A percentile compares a stretch with the other conserved stretches of the same genome.
phyloP scores from a whole-genome alignment of 2,888 invertebrate genomes.

The Yponomeuta evonymella region DNA sequence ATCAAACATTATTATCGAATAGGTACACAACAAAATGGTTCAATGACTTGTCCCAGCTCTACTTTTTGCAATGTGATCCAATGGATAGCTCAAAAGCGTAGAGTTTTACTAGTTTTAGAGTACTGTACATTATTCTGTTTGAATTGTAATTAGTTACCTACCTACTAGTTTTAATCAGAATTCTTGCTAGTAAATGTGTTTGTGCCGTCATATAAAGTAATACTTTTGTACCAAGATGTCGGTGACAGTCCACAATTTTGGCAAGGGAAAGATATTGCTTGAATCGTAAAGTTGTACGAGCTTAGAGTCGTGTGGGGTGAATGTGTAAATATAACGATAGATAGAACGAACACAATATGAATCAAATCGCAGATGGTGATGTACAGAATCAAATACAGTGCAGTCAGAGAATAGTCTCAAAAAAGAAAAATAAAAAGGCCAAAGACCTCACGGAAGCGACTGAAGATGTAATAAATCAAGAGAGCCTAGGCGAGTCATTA shows the following conservation, averaged over 20 bases:
- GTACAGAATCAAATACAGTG: slow-evolving; percentile 55
- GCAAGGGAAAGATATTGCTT: slow-evolving; percentile 62
- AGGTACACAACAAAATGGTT: background rate
- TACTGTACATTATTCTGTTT: background rate
- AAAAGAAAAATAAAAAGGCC: slow-evolving; percentile 68
- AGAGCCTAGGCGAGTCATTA: slow-evolving; percentile 57
- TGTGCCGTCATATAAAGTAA: slow-evolving; percentile 41
- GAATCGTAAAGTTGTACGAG: slow-evolving; percentile 48
- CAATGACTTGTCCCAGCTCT: slow-evolving; percentile 19
- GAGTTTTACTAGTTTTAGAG: slow-evolving; percentile 43
- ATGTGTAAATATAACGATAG: slow-evolving; percentile 58
- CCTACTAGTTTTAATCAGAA: slow-evolving; percentile 3
- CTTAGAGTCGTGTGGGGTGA: slow-evolving; percentile 52
- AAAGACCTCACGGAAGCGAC: slow-evolving; percentile 63
- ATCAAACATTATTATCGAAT: background rate
- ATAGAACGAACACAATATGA: slow-evolving; percentile 59
- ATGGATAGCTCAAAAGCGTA: slow-evolving; percentile 45
- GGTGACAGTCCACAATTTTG: slow-evolving; percentile 69
- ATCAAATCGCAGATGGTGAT: slow-evolving; percentile 60
- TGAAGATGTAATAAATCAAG: slow-evolving; percentile 56
- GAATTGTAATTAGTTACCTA: slow-evolving; percentile 23
- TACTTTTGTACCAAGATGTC: slow-evolving; percentile 66
- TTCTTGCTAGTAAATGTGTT: background rate
- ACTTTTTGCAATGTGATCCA: slow-evolving; percentile 67
- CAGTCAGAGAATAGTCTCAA: slow-evolving; percentile 58